Evolutionary conservation across 2,888 invertebrate genomes (phyloP), one percentile per base, ranked within the genome.

Genomic region (Augiades crinisus): DNA sequence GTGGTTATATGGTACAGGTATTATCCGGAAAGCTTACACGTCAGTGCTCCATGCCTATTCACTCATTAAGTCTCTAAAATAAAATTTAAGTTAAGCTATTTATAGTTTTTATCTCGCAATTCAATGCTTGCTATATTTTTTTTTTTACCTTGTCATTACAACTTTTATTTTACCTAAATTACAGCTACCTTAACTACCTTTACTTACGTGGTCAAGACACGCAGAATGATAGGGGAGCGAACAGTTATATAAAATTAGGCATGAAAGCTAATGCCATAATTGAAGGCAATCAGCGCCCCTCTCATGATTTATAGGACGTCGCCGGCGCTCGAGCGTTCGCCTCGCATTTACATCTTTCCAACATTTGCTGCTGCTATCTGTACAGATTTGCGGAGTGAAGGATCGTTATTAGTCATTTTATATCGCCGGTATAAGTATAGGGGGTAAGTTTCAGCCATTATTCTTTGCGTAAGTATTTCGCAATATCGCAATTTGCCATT

Each of bases 221-320:
- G 5, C 2, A 30, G 6, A 33, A n/a, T 17, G 64, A 57, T 55
- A 44, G 49, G 68, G 66, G 68, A 68, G 67, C 67, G 67, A 47
- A 53, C 67, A 63, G 68, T 70, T 68, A 67, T 70, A 74, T 74
- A 78, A 81, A 87, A 87, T 86, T 82, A 85, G 79, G 72, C 78
- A 80, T 77, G 78, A 80, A 81, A 83, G 80, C 82, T 86, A 88
- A 88, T 84, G 78, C 85, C 76, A 78, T 86, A 89, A 88, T 87
- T 82, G 86, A 70, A 73, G 82, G 81, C 81, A 86, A 85, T 86
- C 84, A 78, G 78, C 78, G 66, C 80, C 80, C 81, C 79, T 76
- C 72, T 67, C 61, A 87, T 88, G 87, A 87, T 81, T 85, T 79
- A 85, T 85, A 73, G 59, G 53, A 50, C 54, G 58, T 56, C 59